Percentiles rank a stretch among this genome's conserved stretches.
Evolutionary conservation across 92 coral and sea anemone species (phyloP).

Genomic region (Umimayanthus chanpuru): DNA sequence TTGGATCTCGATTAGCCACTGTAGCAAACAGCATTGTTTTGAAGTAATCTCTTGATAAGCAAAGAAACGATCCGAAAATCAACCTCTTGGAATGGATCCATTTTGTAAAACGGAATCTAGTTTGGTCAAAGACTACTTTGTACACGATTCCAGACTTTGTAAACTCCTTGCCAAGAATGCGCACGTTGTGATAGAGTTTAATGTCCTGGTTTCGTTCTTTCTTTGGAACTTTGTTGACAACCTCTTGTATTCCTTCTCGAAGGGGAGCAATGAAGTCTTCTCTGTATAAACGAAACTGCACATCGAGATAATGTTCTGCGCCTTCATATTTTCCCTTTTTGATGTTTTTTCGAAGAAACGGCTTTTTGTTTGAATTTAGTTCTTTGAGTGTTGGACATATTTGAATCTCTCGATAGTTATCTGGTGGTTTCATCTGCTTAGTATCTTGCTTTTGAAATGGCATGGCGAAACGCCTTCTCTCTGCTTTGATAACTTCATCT

Average conservation of each 20-base stretch:
- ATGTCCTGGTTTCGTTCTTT: constrained; percentile 58
- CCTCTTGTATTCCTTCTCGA: constrained; percentile 77
- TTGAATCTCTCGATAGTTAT: constrained; percentile 67
- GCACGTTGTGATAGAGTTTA: constrained; percentile 62
- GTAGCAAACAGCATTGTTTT: constrained; percentile 75
- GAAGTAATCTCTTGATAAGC: constrained; percentile 64
- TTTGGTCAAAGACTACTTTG: constrained; percentile 58
- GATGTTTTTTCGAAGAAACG: constrained; percentile 74
- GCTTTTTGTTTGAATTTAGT: constrained; percentile 55
- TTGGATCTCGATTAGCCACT: constrained; percentile 65
- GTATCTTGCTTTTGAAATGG: constrained; percentile 30
- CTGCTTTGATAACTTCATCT: constrained; percentile 54
- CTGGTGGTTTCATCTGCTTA: constrained; percentile 59
- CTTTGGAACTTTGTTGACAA: constrained; percentile 51
- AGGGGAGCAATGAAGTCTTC: constrained; percentile 85
- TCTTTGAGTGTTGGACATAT: constrained; percentile 72
- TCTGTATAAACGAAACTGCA: constrained; percentile 79
- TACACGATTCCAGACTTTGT: constrained; percentile 63
- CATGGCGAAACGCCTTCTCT: constrained; percentile 44
- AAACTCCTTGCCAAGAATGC: constrained; percentile 53
- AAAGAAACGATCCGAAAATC: constrained; percentile 73
- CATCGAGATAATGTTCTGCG: constrained; percentile 79
- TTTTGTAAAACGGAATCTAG: constrained; percentile 50
- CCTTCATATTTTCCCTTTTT: constrained; percentile 66
- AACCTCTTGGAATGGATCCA: constrained; percentile 77